Conservation (phyloP, 2,113 vertebrate species). For the Macrotis lagotis region DNA sequence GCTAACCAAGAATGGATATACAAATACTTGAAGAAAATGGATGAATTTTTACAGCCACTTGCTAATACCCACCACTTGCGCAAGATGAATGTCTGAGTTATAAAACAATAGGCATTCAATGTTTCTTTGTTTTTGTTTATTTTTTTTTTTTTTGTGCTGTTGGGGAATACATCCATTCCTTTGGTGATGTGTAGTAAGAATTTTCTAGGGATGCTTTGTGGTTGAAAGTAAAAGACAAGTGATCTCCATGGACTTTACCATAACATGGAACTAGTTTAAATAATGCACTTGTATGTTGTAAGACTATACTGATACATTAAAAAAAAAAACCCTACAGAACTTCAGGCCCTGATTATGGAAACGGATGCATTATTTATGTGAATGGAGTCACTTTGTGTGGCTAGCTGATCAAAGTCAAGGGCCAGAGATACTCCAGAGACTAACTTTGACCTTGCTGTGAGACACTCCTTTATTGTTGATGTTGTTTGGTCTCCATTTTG, state of each 20-base stretch:
- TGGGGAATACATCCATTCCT: conserved; percentile 68
- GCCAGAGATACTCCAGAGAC: conserved; percentile 51
- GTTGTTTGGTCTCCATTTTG: conserved; percentile 24
- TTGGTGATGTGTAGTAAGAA: conserved; percentile 57
- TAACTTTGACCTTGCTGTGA: conserved; percentile 10
- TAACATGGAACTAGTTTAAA: conserved; percentile 52
- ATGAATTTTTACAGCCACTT: conserved; percentile 45
- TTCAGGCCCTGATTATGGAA: conserved; percentile 61
- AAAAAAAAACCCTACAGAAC: conserved; percentile 11
- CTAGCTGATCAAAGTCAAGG: conserved; percentile 47
- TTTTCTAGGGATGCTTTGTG: conserved; percentile 46
- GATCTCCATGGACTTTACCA: conserved; percentile 48
- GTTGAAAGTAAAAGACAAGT: conserved; percentile 35
- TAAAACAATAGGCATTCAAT: conserved; percentile 12
- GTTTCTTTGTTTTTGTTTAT: conserved; percentile 31
- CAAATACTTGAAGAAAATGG: conserved; percentile 44
- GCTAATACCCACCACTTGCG: conserved; percentile 43
- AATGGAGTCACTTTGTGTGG: conserved; percentile 44
- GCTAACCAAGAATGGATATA: conserved; percentile 57
- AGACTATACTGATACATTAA: conserved; percentile 67
- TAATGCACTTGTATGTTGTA: conserved; percentile 69
- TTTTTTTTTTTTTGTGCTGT: conserved; percentile 77
- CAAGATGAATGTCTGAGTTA: conserved; percentile 31
- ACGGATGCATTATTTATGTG: conserved; percentile 39
- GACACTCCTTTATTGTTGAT: neutral